These are phyloP conservation scores for Microdon myrmicae DNA, from an alignment of 2,888 invertebrate species.

Conservation along the genomic window DNA sequence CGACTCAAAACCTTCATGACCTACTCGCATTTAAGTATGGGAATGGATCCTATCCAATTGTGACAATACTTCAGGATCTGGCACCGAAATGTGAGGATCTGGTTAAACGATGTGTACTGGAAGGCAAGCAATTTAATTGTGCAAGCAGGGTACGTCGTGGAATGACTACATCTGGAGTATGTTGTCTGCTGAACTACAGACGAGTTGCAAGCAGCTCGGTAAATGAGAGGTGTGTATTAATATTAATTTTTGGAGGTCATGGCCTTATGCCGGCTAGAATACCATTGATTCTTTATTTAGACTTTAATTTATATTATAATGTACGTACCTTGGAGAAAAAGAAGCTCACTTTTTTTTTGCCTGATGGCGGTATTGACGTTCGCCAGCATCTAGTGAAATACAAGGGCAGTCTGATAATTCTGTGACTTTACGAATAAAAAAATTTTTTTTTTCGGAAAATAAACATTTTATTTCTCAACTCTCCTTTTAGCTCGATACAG, in stretches of 20 bases:
- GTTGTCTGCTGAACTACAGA: conserved; percentile 64
- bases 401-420: too few relatives aligned
- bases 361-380: too few relatives aligned
- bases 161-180: conserved; percentile 59
- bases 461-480: too few relatives aligned
- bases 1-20: conserved; percentile 57
- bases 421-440: too few relatives aligned
- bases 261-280: too few relatives aligned
- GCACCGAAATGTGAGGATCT: conserved; percentile 60
- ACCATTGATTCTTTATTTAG: too few relatives aligned
- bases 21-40: conserved; percentile 59
- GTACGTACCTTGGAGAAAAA: too few relatives aligned
- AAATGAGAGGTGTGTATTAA: conserved; percentile 32
- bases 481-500: too few relatives aligned
- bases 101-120: conserved; percentile 58
- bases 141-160: conserved; percentile 56
- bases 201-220: conserved; percentile 56
- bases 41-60: conserved; percentile 57
- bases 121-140: conserved; percentile 55
- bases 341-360: too few relatives aligned
- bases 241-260: background rate
- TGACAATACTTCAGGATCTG: conserved; percentile 57
- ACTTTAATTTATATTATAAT: too few relatives aligned
- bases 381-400: too few relatives aligned
- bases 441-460: too few relatives aligned